Evolutionary conservation across 64 coral and sea anemone genomes (phyloP).

Genomic region (Montipora cactus): DNA sequence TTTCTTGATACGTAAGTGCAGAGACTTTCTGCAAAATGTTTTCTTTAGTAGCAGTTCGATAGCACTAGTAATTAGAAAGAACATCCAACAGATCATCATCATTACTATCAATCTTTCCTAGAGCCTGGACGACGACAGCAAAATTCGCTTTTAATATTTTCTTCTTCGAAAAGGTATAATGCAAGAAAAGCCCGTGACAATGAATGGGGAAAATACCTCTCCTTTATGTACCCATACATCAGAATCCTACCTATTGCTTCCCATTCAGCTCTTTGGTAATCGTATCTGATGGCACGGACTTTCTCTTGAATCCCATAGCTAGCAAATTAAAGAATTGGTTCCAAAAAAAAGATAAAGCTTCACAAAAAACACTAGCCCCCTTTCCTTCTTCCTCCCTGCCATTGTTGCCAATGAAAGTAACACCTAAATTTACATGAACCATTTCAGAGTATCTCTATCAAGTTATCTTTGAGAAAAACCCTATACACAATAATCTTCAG

Average conservation of each 20-base stretch:
- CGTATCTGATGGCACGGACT: slow-evolving; percentile 77
- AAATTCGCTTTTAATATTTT: slow-evolving; percentile 28
- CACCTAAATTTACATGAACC: slow-evolving; percentile 12
- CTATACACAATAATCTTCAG: not conserved
- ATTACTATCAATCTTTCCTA: slow-evolving; percentile 29
- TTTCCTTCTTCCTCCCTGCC: not conserved
- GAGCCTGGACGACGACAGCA: slow-evolving; percentile 22
- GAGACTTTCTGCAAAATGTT: slow-evolving; percentile 35
- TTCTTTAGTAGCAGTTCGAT: slow-evolving; percentile 16
- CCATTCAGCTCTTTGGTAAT: slow-evolving; percentile 75
- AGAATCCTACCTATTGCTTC: slow-evolving; percentile 68
- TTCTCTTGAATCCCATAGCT: slow-evolving; percentile 70
- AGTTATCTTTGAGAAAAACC: not conserved
- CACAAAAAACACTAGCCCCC: slow-evolving; percentile 13
- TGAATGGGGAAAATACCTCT: slow-evolving; percentile 70
- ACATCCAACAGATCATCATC: slow-evolving; percentile 69
- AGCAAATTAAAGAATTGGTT: slow-evolving; percentile 49
- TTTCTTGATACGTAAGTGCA: slow-evolving; percentile 71
- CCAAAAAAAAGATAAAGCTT: not conserved
- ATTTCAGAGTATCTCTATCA: slow-evolving; percentile 21
- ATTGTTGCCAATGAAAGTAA: not conserved
- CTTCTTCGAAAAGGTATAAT: slow-evolving; percentile 56
- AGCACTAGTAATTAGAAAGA: slow-evolving; percentile 32
- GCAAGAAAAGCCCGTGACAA: slow-evolving; percentile 65
- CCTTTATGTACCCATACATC: slow-evolving; percentile 57